phyloP scores from a whole-genome alignment of 1,140 invertebrate species.

The Drosophila arawakana region DNA sequence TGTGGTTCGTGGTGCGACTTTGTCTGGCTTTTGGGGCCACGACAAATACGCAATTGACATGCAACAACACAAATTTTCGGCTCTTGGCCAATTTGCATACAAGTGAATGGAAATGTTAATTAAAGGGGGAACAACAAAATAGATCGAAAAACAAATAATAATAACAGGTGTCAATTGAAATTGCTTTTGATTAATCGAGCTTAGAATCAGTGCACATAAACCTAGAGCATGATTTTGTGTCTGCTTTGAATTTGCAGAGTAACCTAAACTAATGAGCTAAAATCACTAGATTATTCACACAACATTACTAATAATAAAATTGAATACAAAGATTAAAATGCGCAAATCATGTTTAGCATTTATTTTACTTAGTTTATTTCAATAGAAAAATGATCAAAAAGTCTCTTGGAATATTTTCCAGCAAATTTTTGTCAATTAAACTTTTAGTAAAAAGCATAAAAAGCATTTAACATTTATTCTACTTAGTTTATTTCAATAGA shows the following conservation, averaged over 20 bases:
- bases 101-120: constrained; percentile 14
- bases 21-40: constrained; percentile 6
- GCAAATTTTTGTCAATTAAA: too few species aligned
- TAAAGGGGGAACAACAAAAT: background rate
- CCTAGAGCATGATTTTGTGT: background rate
- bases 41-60: constrained; percentile 16
- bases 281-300: too few species aligned
- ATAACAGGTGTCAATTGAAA: constrained; percentile 11
- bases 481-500: too few species aligned
- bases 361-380: too few species aligned
- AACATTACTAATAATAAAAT: too few species aligned
- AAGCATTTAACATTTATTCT: too few species aligned
- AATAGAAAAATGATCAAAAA: too few species aligned
- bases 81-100: constrained; percentile 13
- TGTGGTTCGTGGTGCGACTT: constrained; percentile 4
- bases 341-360: too few species aligned
- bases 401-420: too few species aligned
- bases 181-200: background rate
- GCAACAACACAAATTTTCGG: background rate
- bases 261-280: too few species aligned
- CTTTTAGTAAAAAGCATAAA: too few species aligned
- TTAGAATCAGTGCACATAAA: background rate
- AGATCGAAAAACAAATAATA: background rate
- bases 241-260: background rate
- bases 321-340: too few species aligned